phyloP scores from a whole-genome alignment of 2,797 vertebrate genomes.

The Urosaurus nigricauda region DNA sequence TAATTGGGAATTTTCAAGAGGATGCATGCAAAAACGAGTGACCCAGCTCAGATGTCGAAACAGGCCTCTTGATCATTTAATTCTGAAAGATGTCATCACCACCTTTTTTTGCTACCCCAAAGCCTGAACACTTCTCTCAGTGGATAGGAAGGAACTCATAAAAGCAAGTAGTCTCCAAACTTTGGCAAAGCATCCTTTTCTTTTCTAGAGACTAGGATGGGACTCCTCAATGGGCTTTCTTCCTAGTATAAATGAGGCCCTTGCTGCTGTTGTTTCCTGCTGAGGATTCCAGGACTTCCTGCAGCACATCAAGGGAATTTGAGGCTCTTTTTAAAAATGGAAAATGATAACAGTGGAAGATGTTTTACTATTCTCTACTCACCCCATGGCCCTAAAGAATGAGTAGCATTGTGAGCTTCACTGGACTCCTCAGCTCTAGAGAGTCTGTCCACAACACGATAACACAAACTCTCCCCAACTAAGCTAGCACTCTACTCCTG shows the following conservation, averaged over 20 bases:
- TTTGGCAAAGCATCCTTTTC: background rate
- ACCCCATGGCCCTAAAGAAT: background rate
- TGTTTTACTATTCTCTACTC: background rate
- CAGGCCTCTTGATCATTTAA: background rate
- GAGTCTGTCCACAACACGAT: background rate
- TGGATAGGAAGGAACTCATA: background rate
- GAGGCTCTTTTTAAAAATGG: background rate
- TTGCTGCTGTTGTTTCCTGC: background rate
- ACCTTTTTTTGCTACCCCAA: background rate
- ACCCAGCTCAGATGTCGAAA: background rate
- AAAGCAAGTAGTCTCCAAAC: background rate
- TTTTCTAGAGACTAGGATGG: background rate
- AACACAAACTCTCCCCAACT: too few relatives aligned
- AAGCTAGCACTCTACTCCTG: too few relatives aligned
- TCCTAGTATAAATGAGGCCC: background rate
- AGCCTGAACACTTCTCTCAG: background rate
- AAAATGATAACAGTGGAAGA: background rate
- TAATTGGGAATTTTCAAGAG: background rate
- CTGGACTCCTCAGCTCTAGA: background rate
- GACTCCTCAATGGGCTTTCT: background rate
- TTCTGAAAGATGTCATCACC: background rate
- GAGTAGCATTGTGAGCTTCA: too few relatives aligned
- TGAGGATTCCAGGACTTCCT: background rate
- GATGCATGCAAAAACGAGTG: background rate
- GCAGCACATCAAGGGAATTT: background rate